Evolutionary conservation across 2,113 vertebrate genomes (phyloP).

Genomic region (Loxodonta africana): DNA sequence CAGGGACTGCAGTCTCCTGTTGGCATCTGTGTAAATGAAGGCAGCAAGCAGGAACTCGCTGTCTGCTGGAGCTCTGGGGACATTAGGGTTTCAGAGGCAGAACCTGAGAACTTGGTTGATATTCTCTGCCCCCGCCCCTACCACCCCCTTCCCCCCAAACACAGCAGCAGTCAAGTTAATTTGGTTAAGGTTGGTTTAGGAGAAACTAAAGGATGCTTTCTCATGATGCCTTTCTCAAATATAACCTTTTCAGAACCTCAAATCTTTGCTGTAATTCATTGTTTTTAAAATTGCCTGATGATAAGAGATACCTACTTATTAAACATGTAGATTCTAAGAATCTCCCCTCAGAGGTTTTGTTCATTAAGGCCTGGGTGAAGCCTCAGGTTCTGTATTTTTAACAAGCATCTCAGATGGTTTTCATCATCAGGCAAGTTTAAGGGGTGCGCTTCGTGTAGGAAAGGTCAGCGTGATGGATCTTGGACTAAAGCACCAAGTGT

Average conservation of each 20-base stretch:
- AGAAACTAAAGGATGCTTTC: conserved; percentile 47
- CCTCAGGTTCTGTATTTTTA: background rate
- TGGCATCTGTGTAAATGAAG: conserved; percentile 11
- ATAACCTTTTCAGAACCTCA: background rate
- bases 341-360: background rate
- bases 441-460: background rate
- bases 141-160: background rate
- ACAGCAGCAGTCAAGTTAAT: background rate
- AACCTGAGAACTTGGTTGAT: background rate
- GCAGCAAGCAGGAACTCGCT: background rate
- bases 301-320: background rate
- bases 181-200: background rate
- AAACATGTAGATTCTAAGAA: background rate
- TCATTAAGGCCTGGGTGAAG: background rate
- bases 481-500: background rate
- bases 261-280: background rate
- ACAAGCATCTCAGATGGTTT: background rate
- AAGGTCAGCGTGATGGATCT: background rate
- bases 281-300: background rate
- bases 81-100: background rate
- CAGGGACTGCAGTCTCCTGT: conserved; percentile 8
- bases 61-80: background rate
- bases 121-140: background rate
- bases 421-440: background rate
- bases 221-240: background rate